Evolutionary conservation across 2,113 vertebrate species (phyloP).

Genomic region (Phalacrocorax pelagicus): DNA sequence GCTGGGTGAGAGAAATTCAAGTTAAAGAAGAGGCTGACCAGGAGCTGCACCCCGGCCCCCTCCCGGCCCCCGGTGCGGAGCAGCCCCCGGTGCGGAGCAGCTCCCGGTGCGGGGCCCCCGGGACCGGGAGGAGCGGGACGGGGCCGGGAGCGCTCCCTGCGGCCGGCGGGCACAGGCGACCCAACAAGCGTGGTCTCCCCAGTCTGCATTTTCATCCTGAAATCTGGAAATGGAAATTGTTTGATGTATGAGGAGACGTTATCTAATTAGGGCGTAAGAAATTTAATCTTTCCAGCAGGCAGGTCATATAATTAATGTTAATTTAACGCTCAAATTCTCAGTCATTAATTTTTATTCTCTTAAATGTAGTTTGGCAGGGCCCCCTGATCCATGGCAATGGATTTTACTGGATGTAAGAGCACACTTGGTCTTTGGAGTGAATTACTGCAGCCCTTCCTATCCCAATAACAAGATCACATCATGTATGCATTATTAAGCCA

Average conservation of each 20-base stretch:
- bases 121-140: background rate
- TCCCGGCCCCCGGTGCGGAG: too few relatives aligned
- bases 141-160: background rate
- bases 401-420: constrained; percentile 83
- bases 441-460: constrained; percentile 86
- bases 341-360: constrained; percentile 99
- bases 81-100: too few relatives aligned
- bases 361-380: constrained; percentile 93
- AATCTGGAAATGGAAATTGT: constrained; percentile 85
- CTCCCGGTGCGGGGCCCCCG: too few relatives aligned
- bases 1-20: too few relatives aligned
- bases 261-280: constrained; percentile 98
- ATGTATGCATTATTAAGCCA: constrained; percentile 99
- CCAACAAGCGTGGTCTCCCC: background rate
- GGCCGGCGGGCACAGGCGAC: background rate
- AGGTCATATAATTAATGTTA: constrained; percentile 99
- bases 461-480: constrained; percentile 97
- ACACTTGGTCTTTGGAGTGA: constrained; percentile 87
- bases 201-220: constrained; percentile 65
- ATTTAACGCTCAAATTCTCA: constrained; percentile 99
- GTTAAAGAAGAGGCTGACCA: too few relatives aligned
- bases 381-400: constrained; percentile 83
- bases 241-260: constrained; percentile 95
- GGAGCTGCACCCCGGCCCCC: too few relatives aligned
- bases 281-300: constrained; percentile 98